phyloP scores from a whole-genome alignment of 2,888 invertebrate species.

The Apodemia mormo region DNA sequence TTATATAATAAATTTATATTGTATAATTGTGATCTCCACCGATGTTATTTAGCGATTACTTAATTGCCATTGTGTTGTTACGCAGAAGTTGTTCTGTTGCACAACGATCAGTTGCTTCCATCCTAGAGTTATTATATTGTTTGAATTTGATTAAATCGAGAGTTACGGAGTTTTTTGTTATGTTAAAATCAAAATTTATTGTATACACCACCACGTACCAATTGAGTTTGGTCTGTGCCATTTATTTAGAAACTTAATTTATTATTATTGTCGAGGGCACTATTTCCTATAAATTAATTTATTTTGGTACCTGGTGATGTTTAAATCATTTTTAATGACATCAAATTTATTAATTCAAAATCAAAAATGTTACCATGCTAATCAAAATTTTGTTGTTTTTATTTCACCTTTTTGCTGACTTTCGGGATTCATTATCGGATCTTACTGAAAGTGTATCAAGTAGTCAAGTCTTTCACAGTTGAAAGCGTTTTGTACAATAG shows the following conservation, averaged over 20 bases:
- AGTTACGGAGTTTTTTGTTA: constrained; percentile 63
- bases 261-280: constrained; percentile 65
- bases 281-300: constrained; percentile 65
- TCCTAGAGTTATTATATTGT: constrained; percentile 67
- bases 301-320: constrained; percentile 78
- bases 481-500: constrained; percentile 76
- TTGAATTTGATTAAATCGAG: constrained; percentile 60
- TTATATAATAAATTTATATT: constrained; percentile 74
- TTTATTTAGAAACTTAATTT: constrained; percentile 75
- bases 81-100: constrained; percentile 62
- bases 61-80: constrained; percentile 78
- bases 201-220: constrained; percentile 69
- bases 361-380: constrained; percentile 56
- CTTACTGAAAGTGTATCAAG: constrained; percentile 47
- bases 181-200: constrained; percentile 64
- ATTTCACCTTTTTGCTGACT: constrained; percentile 31
- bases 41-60: constrained; percentile 79
- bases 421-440: constrained; percentile 41
- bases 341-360: constrained; percentile 61
- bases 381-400: constrained; percentile 41
- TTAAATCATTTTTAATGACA: constrained; percentile 53
- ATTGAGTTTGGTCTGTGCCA: constrained; percentile 75
- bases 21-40: constrained; percentile 82
- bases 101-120: constrained; percentile 74
- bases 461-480: constrained; percentile 71